These are phyloP conservation scores for rat (Rattus norvegicus) DNA, from an alignment of 2,113 vertebrate species.

Conservation along the genomic window GRCr8 NC_086023.1:50495001-50495500, in stretches of 20 bases:
- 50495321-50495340: not conserved
- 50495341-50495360: not conserved
- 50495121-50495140: conserved; percentile 20
- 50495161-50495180: not conserved
- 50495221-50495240: not conserved
- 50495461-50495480: not conserved
- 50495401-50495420: not conserved
- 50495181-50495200: not conserved
- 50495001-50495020: not conserved
- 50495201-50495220: not conserved
- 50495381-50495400: not conserved
- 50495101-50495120: not conserved
- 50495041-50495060: not conserved
- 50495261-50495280: not conserved
- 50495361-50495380: conserved; percentile 33
- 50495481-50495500: not conserved
- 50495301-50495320: not conserved
- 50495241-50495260: not conserved
- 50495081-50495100: not conserved
- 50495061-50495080: not conserved
- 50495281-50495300: not conserved
- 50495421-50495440: not conserved
- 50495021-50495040: not conserved
- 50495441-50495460: not conserved
- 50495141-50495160: not conserved